Conservation (phyloP, 1,140 invertebrate species). For the Bombus ignitus region DNA sequence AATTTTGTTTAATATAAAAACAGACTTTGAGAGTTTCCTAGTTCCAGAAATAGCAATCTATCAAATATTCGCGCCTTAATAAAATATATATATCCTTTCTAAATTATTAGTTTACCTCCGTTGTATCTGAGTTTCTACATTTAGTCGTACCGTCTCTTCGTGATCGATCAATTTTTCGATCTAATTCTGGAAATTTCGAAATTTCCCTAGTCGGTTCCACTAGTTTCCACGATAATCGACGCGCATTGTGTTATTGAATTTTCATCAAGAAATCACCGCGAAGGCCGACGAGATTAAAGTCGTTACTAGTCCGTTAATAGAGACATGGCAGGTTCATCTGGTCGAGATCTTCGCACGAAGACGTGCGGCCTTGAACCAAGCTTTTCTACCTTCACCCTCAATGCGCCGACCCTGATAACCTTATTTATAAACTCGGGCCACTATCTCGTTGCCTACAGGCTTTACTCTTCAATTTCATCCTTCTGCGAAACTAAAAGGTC, state of each 20-base stretch:
- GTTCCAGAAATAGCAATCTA: too few relatives aligned
- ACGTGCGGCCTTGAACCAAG: constrained; percentile 19
- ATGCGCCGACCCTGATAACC: neutral
- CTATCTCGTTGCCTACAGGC: neutral
- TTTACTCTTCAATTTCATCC: neutral
- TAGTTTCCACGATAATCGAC: constrained; percentile 1
- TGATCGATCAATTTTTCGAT: too few relatives aligned
- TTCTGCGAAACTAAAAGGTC: neutral
- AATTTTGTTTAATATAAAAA: too few relatives aligned
- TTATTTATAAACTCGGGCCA: constrained; percentile 14
- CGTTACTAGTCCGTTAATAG: constrained; percentile 23
- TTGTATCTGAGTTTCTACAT: too few relatives aligned
- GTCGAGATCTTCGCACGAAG: neutral
- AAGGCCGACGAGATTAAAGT: constrained; percentile 11
- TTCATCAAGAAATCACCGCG: constrained; percentile 4
- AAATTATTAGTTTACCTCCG: too few relatives aligned
- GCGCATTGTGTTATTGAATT: neutral
- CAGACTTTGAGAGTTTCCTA: too few relatives aligned
- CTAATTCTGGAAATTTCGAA: neutral
- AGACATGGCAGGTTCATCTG: constrained; percentile 26
- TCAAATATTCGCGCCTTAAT: too few relatives aligned
- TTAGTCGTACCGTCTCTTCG: neutral
- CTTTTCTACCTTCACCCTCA: constrained; percentile 15
- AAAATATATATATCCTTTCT: too few relatives aligned
- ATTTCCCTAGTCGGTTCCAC: neutral